These are phyloP conservation scores for Candoia aspera DNA, from an alignment of 2,113 vertebrate genomes.

Conservation along the genomic window DNA sequence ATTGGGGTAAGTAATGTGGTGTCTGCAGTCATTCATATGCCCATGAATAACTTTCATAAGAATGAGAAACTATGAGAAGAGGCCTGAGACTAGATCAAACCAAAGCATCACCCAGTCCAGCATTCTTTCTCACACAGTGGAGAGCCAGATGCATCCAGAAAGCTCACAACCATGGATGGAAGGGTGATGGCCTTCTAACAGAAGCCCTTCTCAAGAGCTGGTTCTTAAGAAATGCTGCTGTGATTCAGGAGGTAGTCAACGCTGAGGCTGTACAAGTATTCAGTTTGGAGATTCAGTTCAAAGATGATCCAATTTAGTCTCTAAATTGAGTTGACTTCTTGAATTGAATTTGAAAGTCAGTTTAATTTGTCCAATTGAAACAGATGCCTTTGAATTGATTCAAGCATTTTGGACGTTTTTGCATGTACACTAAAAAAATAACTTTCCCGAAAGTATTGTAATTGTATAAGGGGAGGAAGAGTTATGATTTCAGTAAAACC, in stretches of 20 bases:
- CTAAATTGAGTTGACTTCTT: neutral
- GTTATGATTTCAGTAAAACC: neutral
- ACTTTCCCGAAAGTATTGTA: constrained; percentile 13
- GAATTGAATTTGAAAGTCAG: neutral
- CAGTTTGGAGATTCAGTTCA: no score
- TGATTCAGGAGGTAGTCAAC: no score
- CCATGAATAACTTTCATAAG: neutral
- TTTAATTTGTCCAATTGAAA: neutral
- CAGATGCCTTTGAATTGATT: neutral
- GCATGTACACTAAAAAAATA: neutral
- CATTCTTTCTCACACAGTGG: no score
- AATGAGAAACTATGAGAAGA: neutral
- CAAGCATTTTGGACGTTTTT: neutral
- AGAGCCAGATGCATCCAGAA: no score
- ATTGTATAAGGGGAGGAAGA: constrained; percentile 1
- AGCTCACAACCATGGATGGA: no score
- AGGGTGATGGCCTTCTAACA: no score
- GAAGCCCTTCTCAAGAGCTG: no score
- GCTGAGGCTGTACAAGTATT: no score
- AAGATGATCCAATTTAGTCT: neutral
- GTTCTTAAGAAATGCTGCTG: no score
- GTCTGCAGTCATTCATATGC: no score
- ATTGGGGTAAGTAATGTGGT: no score
- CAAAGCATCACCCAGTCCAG: neutral
- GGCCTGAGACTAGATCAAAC: neutral